Percentiles rank a stretch among this genome's conserved stretches.
phyloP scores from a whole-genome alignment of 2,888 invertebrate genomes.

The Caenorhabditis afra region DNA sequence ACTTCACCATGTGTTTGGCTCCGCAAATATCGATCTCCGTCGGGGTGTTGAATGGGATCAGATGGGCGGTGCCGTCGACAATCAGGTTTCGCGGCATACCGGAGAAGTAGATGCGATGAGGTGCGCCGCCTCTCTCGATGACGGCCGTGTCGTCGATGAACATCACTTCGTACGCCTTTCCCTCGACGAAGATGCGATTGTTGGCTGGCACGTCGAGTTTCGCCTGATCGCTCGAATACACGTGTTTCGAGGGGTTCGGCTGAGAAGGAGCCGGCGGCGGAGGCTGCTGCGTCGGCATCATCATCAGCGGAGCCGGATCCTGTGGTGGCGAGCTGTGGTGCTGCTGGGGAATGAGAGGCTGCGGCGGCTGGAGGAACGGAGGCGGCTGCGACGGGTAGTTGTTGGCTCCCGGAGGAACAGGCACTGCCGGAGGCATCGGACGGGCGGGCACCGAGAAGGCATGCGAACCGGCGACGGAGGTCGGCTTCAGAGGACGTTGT shows the following conservation, averaged over 20 bases:
- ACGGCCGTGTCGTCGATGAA: constrained; percentile 77
- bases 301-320: constrained; percentile 22
- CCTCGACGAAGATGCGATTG: constrained; percentile 80
- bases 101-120: constrained; percentile 78
- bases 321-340: constrained; percentile 25
- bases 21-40: constrained; percentile 81
- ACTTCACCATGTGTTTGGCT: constrained; percentile 85
- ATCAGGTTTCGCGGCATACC: constrained; percentile 78
- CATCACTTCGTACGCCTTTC: constrained; percentile 80
- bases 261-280: not conserved
- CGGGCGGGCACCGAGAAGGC: constrained; percentile 36
- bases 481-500: constrained; percentile 41
- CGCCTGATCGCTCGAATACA: constrained; percentile 65
- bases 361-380: constrained; percentile 12
- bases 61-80: constrained; percentile 75
- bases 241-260: not conserved
- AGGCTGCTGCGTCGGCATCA: not conserved
- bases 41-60: constrained; percentile 75
- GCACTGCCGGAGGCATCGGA: constrained; percentile 9
- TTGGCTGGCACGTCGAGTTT: constrained; percentile 78
- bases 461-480: constrained; percentile 49
- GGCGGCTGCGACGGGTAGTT: not conserved
- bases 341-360: not conserved
- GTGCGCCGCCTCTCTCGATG: constrained; percentile 79
- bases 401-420: not conserved